A percentile compares a stretch with the other conserved stretches of the same genome.
Evolutionary conservation across 2,797 vertebrate species (phyloP).

Genomic region (Staurois parvus): DNA sequence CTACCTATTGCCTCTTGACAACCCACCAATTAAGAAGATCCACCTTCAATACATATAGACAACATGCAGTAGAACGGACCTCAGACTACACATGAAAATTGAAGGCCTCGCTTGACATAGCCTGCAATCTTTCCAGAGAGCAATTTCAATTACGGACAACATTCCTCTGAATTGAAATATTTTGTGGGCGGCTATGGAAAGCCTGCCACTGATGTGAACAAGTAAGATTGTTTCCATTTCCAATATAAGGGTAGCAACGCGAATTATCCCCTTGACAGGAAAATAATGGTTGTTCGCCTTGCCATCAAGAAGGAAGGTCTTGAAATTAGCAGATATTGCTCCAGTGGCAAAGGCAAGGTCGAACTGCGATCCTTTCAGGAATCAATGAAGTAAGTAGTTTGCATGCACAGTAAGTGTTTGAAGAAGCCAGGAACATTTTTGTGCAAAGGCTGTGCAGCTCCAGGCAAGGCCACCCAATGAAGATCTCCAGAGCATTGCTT

Average conservation of each 20-base stretch:
- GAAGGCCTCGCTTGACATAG: not conserved
- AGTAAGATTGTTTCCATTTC: not conserved
- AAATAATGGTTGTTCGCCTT: slow-evolving; percentile 23
- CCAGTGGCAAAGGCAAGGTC: not conserved
- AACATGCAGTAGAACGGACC: no score
- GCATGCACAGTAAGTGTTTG: no score
- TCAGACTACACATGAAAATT: not conserved
- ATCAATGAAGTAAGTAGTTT: no score
- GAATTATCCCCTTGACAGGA: slow-evolving; percentile 21
- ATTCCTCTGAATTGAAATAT: not conserved
- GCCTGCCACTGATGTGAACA: not conserved
- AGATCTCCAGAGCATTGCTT: not conserved
- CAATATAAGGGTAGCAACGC: not conserved
- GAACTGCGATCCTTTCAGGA: no score
- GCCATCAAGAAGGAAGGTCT: slow-evolving; percentile 3
- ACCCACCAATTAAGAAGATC: no score
- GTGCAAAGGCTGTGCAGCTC: slow-evolving; percentile 18
- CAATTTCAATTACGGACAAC: slow-evolving; percentile 30
- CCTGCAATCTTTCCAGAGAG: slow-evolving; percentile 29
- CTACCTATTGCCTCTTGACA: no score
- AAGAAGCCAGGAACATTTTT: slow-evolving; percentile 4
- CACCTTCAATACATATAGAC: no score
- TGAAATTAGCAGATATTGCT: slow-evolving; percentile 11
- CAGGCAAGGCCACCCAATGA: not conserved
- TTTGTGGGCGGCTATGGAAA: slow-evolving; percentile 13